A percentile compares a stretch with the other conserved stretches of the same genome.
Evolutionary conservation across 2,888 invertebrate species (phyloP).

Genomic region (Papilio protenor): DNA sequence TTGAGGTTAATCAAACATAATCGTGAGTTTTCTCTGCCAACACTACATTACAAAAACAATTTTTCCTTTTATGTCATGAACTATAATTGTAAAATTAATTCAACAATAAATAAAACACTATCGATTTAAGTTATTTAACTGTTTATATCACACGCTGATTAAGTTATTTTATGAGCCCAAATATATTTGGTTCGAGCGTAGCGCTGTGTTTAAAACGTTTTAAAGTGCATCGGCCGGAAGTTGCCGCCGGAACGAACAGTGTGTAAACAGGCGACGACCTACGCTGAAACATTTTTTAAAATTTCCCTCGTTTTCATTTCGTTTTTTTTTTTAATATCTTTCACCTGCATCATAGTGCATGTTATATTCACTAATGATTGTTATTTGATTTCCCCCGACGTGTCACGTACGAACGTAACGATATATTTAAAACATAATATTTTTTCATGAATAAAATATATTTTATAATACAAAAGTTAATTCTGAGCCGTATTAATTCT

Average conservation of each 20-base stretch:
- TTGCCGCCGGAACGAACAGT: constrained; percentile 59
- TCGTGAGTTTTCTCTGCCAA: no score
- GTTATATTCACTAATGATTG: constrained; percentile 41
- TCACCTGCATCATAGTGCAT: constrained; percentile 32
- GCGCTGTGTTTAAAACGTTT: constrained; percentile 48
- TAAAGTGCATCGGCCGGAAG: constrained; percentile 65
- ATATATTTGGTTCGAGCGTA: constrained; percentile 44
- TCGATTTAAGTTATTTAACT: not conserved
- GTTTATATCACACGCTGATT: constrained; percentile 1
- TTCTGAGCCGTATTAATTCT: constrained; percentile 25
- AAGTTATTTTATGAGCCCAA: constrained; percentile 29
- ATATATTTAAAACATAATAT: constrained; percentile 12
- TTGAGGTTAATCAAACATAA: not conserved
- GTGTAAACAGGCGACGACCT: constrained; percentile 66
- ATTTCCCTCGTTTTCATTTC: constrained; percentile 58
- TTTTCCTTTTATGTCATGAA: not conserved
- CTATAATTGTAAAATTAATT: not conserved
- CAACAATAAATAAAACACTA: not conserved
- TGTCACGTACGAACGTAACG: not conserved
- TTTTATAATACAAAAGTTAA: not conserved
- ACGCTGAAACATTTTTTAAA: constrained; percentile 65
- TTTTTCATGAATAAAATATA: constrained; percentile 25
- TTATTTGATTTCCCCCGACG: constrained; percentile 40
- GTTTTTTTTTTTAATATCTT: constrained; percentile 48
- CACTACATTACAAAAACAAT: not conserved